Percentiles rank a stretch among this genome's conserved stretches.
Conservation (phyloP, 2,797 vertebrate genomes). For the Eurystomus glaucurus region DNA sequence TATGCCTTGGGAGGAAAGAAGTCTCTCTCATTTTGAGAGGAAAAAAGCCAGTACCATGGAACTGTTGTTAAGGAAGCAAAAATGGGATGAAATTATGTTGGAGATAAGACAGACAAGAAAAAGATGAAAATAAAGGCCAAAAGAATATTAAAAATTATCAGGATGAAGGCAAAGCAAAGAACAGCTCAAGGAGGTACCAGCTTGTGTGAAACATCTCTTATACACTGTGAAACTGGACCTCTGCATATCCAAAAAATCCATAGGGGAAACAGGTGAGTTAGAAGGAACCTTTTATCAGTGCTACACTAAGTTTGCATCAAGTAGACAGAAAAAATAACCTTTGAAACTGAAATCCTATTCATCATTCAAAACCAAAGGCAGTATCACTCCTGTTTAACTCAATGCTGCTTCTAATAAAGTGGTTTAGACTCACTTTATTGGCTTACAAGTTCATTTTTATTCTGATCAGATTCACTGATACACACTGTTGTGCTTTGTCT, state of each 20-base stretch:
- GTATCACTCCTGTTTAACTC: background rate
- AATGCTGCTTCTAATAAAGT: slow-evolving; percentile 11
- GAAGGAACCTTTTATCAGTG: background rate
- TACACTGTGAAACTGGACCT: background rate
- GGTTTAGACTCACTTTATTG: background rate
- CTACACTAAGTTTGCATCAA: background rate
- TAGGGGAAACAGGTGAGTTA: background rate
- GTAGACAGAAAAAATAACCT: slow-evolving; percentile 17
- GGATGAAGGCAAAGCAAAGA: background rate
- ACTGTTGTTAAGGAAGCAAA: background rate
- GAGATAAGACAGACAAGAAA: background rate
- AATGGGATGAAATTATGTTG: background rate
- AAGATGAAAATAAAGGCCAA: background rate
- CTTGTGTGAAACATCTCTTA: rapidly evolving
- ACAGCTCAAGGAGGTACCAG: background rate
- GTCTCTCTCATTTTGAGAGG: background rate
- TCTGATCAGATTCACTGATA: slow-evolving; percentile 15
- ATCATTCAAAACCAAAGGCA: slow-evolving; percentile 31
- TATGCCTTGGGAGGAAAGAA: background rate
- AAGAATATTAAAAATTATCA: background rate
- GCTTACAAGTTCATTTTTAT: slow-evolving; percentile 19
- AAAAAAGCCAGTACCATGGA: background rate
- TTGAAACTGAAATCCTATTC: slow-evolving; percentile 12
- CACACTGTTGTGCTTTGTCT: background rate
- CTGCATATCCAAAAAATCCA: background rate